Evolutionary conservation across 1,140 invertebrate genomes (phyloP).

Genomic region (Aleiodes sp.): DNA sequence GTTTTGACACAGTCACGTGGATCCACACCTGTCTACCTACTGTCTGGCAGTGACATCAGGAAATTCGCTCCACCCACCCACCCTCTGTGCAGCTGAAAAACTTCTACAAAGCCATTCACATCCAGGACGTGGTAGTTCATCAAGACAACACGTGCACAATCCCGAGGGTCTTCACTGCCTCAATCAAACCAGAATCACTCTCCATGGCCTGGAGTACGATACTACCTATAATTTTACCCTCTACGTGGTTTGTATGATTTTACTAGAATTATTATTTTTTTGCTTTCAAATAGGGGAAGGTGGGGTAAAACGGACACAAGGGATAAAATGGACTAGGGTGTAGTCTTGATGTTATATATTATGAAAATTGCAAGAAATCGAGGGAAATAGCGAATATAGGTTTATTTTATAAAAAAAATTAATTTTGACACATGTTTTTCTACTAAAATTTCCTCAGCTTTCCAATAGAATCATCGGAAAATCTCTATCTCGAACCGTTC

Average conservation of each 20-base stretch:
- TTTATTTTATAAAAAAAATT: too few species aligned
- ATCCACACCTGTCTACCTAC: slow-evolving; percentile 59
- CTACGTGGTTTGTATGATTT: slow-evolving; percentile 54
- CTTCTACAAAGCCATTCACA: slow-evolving; percentile 52
- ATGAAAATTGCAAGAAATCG: too few species aligned
- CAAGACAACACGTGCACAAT: slow-evolving; percentile 46
- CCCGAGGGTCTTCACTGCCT: slow-evolving; percentile 64
- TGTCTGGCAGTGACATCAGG: slow-evolving; percentile 63
- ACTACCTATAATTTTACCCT: slow-evolving; percentile 64
- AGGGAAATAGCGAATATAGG: too few species aligned
- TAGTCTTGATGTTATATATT: too few species aligned
- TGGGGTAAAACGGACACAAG: too few species aligned
- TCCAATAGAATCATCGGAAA: too few species aligned
- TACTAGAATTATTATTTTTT: slow-evolving; percentile 6
- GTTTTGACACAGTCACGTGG: slow-evolving; percentile 50
- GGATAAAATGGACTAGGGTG: too few species aligned
- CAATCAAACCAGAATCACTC: slow-evolving; percentile 58
- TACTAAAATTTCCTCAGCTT: too few species aligned
- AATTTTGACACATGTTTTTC: too few species aligned
- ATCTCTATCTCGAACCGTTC: too few species aligned
- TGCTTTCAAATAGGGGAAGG: too few species aligned
- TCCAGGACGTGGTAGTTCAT: slow-evolving; percentile 38
- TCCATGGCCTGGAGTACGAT: slow-evolving; percentile 62
- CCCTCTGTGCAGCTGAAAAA: slow-evolving; percentile 61
- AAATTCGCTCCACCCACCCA: slow-evolving; percentile 54